Evolutionary conservation across 2,888 invertebrate genomes (phyloP), one percentile per base, ranked within the genome.

Genomic region (Caenorhabditis becei): DNA sequence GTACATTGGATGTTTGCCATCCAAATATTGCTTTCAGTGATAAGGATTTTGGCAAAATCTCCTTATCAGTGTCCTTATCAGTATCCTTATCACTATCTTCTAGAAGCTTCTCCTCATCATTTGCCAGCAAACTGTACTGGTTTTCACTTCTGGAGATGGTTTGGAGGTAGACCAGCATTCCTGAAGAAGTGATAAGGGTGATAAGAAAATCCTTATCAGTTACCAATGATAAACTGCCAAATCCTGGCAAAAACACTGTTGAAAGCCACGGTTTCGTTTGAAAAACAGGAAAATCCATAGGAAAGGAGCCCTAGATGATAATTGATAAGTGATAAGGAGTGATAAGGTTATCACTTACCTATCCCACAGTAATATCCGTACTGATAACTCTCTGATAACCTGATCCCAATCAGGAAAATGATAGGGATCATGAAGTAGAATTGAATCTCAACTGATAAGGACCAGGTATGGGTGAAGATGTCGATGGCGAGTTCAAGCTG

Each of bases 401-500:
- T 14, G 8, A 41, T n/a, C n/a, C 11, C 8, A 2, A 69, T 16
- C 5, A 69, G 37, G 26, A 69, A 69, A 3, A 77, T 58, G 35
- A 77, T 32, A 3, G 77, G 77, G 20, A 70, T 51, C 2, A 77
- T 24, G 18, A 70, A 35, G 35, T 77, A 77, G 62, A 77, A 77
- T 26, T 77, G 77, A 7, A 77, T 54, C 62, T 77, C 77, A 7
- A 77, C 77, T 8, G 77, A 69, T 20, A 77, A 41, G 4, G 77
- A 77, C 77, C 77, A 77, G 1, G 77, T 77, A 28, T 77, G 77
- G 11, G 69, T 59, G 56, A 77, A 77, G 14, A 77, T 54, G 58
- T 77, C 67, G 16, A 77, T 23, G 8, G 77, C 77, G 1, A 69
- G 28, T 16, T 44, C 11, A 1, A 77, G 51, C 47, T 41, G 41